Evolutionary conservation across 2,888 invertebrate species (phyloP).

Genomic region (Thymelicus lineola): DNA sequence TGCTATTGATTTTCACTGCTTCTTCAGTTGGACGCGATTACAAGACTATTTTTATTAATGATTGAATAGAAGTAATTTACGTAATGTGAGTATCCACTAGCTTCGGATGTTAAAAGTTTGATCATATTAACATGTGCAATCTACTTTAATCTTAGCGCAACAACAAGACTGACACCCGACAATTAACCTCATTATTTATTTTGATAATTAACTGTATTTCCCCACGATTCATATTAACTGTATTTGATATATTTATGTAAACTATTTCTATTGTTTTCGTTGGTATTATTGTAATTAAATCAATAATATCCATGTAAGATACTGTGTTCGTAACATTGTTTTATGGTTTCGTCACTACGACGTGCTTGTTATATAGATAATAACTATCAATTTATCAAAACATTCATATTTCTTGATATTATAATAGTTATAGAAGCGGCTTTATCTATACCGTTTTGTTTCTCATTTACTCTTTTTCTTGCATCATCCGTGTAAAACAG

Average conservation of each 20-base stretch:
- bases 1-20: background rate
- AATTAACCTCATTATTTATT: background rate
- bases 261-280: background rate
- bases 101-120: background rate
- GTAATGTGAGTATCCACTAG: too few relatives aligned
- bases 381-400: background rate
- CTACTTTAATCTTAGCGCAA: background rate
- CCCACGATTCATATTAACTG: background rate
- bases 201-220: conserved; percentile 1
- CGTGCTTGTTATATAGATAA: background rate
- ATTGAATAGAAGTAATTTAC: background rate
- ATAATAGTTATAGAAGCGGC: background rate
- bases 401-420: background rate
- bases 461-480: too few relatives aligned
- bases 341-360: conserved; percentile 9
- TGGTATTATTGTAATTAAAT: conserved; percentile 1
- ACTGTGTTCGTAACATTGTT: background rate
- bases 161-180: background rate
- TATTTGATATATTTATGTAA: background rate
- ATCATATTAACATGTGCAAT: background rate
- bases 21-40: background rate
- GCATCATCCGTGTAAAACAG: too few relatives aligned
- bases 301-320: background rate
- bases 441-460: too few relatives aligned
- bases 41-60: background rate